Base-by-base conservation (phyloP, 2,888 invertebrate species). In the Balanococcus diminutus region DNA sequence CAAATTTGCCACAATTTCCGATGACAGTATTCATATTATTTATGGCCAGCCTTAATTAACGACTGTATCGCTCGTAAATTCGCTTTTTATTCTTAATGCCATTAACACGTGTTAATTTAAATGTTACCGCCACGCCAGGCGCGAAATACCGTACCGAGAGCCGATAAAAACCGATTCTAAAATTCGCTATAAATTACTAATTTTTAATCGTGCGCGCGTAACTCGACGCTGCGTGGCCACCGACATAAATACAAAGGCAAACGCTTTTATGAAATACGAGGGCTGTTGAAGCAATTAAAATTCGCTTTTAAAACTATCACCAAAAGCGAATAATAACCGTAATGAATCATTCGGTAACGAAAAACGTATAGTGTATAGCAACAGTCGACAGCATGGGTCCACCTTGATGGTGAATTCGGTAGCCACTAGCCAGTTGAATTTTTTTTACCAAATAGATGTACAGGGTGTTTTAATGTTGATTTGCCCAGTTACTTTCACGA, bases 101-200 rank as follows among this genome's bases (percentile, higher is more conserved):
- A 82, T 82, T 82, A 82, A 82, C 82, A 82, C 82, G 46, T 82
- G 82, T 82, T 82, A 51, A 51, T 82, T 51, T 51, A 51, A 81
- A 81, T 28, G 81, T 81, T 39, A 16, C 46, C 79, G 36, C n/a
- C 32, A n/a, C 79, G 36, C n/a, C 32, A n/a, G 36, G n/a, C 11
- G n/a, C 36, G 36, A 32, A 79, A 72, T 32, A n/a, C 8, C 51
- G 19, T 51, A 16, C 67, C 9, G 67, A 25, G 67, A 67, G 2
- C 67, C 67, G 67, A 67, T 67, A 67, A 67, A 67, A 67, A 67
- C 67, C 9, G 67, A 67, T 28, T 67, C 28, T 67, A 67, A 25
- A 28, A 67, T 67, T 67, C 67, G 67, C 14, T 16, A 67, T 67
- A 67, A 67, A 67, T 67, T 67, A 67, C 28, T 9, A 28, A 67